Base-by-base conservation (phyloP, 92 coral and sea anemone species). In the Phenganax marumi region DNA sequence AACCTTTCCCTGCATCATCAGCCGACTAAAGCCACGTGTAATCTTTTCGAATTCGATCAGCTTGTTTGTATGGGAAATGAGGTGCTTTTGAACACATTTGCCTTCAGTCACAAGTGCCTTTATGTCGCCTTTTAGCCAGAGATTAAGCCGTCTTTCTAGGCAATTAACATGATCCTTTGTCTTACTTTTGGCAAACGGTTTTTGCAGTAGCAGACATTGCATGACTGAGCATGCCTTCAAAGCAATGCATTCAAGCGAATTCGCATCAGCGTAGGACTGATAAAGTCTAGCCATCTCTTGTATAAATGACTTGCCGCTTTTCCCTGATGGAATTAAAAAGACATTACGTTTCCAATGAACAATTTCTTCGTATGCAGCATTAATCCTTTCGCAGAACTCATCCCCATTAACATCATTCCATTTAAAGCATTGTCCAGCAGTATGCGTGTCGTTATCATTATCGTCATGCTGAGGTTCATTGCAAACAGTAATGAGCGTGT, bases 271-370 rank as follows among this genome's bases (percentile, higher is more conserved):
- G 23, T 3, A 64, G 71, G 71, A 8, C 23, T 64, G 71, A 64
- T 64, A 64, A 64, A 64, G 10, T 33, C 48, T 64, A 8, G 71
- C 71, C 71, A 64, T 11, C 23, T 64, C 71, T 22, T 33, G 33
- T 64, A 64, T 64, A 33, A 64, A 64, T 19, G 14, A 64, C 48
- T 64, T 64, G n/a, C 71, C 71, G 23, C 10, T 19, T 64, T 19
- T 64, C 12, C 71, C 71, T 64, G 71, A 64, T 64, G 25, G 71
- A 8, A 64, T 13, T 33, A 64, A 39, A 33, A 64, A 64, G 71
- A 64, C 48, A 64, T 64, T 64, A 7, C 71, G 26, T 64, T 64
- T 64, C 71, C 71, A 64, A 64, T 64, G 71, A 64, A 64, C 71
- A 64, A 64, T 64, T 64, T 64, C 71, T 64, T 64, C 71, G 71